A percentile compares a stretch with the other conserved stretches of the same genome.
phyloP scores from a whole-genome alignment of 2,797 vertebrate species.

The Crenuchus spilurus region DNA sequence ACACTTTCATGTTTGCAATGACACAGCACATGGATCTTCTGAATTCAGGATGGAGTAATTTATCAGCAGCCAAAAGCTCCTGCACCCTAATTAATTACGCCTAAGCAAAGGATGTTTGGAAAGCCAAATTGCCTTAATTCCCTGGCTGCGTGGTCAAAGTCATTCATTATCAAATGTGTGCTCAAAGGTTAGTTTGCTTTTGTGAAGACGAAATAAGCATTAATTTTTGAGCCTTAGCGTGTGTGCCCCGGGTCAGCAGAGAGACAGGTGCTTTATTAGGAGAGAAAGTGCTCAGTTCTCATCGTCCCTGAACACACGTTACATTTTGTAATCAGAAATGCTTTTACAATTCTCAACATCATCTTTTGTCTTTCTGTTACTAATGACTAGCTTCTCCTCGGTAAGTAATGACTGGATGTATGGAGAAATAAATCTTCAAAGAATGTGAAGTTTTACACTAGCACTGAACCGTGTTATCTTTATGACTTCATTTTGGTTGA shows the following conservation, averaged over 20 bases:
- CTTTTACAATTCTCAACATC: neutral
- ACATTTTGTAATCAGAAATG: neutral
- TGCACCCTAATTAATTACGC: conserved; percentile 85
- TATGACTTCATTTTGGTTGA: neutral
- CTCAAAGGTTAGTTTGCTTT: conserved; percentile 86
- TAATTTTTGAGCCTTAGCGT: conserved; percentile 70
- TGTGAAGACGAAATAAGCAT: conserved; percentile 80
- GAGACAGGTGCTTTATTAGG: conserved; percentile 58
- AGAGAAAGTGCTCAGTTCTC: conserved; percentile 7
- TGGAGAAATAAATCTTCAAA: neutral
- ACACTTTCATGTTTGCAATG: conserved; percentile 83
- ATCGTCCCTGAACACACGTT: neutral
- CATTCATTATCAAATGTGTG: conserved; percentile 87
- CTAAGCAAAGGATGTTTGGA: conserved; percentile 87
- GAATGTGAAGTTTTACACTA: neutral
- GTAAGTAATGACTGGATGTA: neutral
- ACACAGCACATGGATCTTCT: conserved; percentile 78
- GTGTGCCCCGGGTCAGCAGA: conserved; percentile 62
- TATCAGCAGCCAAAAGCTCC: conserved; percentile 82
- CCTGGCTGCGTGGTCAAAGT: conserved; percentile 80
- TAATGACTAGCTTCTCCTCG: neutral
- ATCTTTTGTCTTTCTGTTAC: neutral
- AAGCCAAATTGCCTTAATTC: conserved; percentile 87
- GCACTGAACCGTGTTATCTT: neutral
- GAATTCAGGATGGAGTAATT: conserved; percentile 80